Percentiles rank a stretch among this genome's conserved stretches.
phyloP scores from a whole-genome alignment of 2,113 vertebrate genomes.

The Ctenomys sociabilis region DNA sequence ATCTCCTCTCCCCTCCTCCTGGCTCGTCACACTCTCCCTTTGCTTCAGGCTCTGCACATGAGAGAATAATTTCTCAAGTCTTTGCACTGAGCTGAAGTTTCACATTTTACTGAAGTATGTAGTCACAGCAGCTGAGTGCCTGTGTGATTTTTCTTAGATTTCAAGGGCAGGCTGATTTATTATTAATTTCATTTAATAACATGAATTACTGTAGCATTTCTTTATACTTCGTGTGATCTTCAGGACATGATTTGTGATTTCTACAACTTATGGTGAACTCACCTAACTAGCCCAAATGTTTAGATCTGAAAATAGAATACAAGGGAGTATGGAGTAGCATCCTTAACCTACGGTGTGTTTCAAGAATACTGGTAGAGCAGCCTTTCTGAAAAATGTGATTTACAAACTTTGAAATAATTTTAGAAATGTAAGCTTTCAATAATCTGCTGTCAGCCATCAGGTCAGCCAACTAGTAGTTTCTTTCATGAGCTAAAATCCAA shows the following conservation, averaged over 20 bases:
- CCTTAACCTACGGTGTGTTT: background rate
- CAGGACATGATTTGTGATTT: background rate
- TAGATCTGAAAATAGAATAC: background rate
- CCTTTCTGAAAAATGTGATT: background rate
- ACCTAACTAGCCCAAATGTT: background rate
- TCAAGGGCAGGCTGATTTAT: background rate
- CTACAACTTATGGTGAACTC: background rate
- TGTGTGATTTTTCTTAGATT: background rate
- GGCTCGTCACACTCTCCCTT: background rate
- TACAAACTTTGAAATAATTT: background rate
- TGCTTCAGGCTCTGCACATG: background rate
- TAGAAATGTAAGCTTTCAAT: background rate
- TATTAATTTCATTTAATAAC: slow-evolving; percentile 8
- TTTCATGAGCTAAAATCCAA: slow-evolving; percentile 1
- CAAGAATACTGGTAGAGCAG: background rate
- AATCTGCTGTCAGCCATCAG: background rate
- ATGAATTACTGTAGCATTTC: background rate
- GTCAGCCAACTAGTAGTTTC: background rate
- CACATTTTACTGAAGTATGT: background rate
- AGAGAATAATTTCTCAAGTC: background rate
- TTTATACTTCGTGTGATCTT: background rate
- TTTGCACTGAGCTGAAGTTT: background rate
- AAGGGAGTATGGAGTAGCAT: background rate
- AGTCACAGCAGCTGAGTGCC: background rate
- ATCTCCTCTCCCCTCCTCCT: background rate